Percentiles rank a stretch among this genome's conserved stretches.
Conservation (phyloP, 2,888 invertebrate genomes). For the Lycaena phlaeas region DNA sequence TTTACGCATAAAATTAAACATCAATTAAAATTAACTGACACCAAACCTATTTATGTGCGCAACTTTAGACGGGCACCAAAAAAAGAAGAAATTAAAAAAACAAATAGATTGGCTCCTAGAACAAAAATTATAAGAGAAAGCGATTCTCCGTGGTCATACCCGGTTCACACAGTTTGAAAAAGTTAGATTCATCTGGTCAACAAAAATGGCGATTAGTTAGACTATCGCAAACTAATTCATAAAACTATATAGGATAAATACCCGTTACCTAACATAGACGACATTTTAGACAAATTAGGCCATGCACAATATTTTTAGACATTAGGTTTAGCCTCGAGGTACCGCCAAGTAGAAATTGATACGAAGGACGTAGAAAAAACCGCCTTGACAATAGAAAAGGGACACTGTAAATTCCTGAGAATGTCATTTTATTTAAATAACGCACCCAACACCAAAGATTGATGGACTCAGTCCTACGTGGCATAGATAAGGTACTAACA, state of each 20-base stretch:
- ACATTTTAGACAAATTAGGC: slow-evolving; percentile 15
- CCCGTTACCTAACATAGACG: slow-evolving; percentile 17
- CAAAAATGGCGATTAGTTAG: slow-evolving; percentile 8
- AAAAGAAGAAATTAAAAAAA: slow-evolving; percentile 16
- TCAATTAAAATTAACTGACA: slow-evolving; percentile 24
- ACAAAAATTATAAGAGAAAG: slow-evolving; percentile 17
- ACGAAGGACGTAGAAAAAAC: slow-evolving; percentile 26
- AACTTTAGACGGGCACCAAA: slow-evolving; percentile 18
- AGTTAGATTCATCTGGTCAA: slow-evolving; percentile 14
- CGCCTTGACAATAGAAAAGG: slow-evolving; percentile 25
- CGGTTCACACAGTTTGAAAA: slow-evolving; percentile 20
- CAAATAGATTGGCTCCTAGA: slow-evolving; percentile 18
- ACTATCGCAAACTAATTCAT: slow-evolving; percentile 19
- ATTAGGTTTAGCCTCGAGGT: slow-evolving; percentile 15
- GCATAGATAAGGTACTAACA: too few species aligned
- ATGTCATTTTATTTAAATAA: too few species aligned
- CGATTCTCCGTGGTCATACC: slow-evolving; percentile 19
- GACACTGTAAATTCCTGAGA: neutral
- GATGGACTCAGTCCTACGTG: too few species aligned
- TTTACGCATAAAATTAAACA: slow-evolving; percentile 32
- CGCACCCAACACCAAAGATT: too few species aligned
- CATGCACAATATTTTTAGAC: slow-evolving; percentile 14
- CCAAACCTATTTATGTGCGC: slow-evolving; percentile 19
- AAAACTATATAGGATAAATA: slow-evolving; percentile 15
- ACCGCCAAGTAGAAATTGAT: slow-evolving; percentile 16